Evolutionary conservation across 2,888 invertebrate genomes (phyloP).

Genomic region (Cacoxenus indagator): DNA sequence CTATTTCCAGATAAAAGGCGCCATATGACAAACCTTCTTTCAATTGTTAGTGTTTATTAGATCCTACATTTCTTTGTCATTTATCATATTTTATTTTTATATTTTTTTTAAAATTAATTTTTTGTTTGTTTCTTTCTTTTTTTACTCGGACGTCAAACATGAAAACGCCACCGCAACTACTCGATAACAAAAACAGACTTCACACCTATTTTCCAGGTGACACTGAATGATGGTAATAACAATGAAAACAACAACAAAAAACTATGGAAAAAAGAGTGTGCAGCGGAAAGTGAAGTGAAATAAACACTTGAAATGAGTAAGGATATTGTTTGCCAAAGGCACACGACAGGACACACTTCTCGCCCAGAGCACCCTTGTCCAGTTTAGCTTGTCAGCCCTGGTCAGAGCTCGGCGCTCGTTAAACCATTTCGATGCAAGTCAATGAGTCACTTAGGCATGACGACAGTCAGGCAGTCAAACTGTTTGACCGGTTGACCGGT

Average conservation of each 20-base stretch:
- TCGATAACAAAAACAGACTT: slow-evolving; percentile 52
- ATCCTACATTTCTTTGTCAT: no score
- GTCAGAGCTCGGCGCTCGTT: not conserved
- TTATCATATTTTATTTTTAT: not conserved
- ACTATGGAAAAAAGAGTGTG: slow-evolving; percentile 24
- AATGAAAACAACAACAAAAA: slow-evolving; percentile 1
- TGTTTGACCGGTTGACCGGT: not conserved
- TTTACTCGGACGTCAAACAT: slow-evolving; percentile 15
- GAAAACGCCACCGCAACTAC: slow-evolving; percentile 16
- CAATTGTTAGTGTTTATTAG: no score
- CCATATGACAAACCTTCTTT: slow-evolving; percentile 10
- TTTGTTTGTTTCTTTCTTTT: not conserved
- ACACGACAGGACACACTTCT: slow-evolving; percentile 15
- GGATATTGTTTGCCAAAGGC: slow-evolving; percentile 34
- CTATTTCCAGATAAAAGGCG: no score
- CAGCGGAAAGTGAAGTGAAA: slow-evolving; percentile 51
- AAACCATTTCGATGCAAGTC: not conserved
- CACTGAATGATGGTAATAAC: not conserved
- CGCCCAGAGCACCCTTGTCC: not conserved
- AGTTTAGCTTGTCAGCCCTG: not conserved
- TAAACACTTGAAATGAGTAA: slow-evolving; percentile 56
- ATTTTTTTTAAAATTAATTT: not conserved
- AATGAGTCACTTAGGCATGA: slow-evolving; percentile 16
- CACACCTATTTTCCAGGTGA: slow-evolving; percentile 53
- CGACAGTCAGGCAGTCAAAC: not conserved